Conservation (phyloP, 2,797 vertebrate species). For the Ibycter americanus region DNA sequence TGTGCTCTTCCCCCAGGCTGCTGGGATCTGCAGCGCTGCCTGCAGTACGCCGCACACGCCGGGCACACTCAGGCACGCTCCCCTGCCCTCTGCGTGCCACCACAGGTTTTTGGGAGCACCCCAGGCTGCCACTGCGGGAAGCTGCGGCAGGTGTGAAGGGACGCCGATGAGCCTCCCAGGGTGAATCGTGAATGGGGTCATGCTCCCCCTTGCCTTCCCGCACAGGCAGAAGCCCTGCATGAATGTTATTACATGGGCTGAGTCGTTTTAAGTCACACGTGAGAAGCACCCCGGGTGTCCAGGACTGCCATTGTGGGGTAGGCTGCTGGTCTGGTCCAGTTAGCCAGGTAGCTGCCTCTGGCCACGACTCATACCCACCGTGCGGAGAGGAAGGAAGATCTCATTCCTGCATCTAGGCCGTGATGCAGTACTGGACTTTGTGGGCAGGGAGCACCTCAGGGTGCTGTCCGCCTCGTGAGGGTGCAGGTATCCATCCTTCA, state of each 20-base stretch:
- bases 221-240: fast-evolving
- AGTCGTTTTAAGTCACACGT: fast-evolving
- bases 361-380: neutral
- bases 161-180: neutral
- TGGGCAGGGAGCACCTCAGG: neutral
- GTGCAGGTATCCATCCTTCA: neutral
- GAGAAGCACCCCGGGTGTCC: neutral
- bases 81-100: neutral
- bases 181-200: fast-evolving
- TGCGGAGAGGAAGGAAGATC: neutral
- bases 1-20: neutral
- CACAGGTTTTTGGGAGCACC: neutral
- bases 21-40: neutral
- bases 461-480: neutral
- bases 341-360: neutral
- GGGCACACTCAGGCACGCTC: neutral
- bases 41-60: fast-evolving
- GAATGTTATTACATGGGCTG: fast-evolving
- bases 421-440: neutral
- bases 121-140: neutral
- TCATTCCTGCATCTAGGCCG: neutral
- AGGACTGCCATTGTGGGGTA: neutral
- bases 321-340: neutral
- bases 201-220: neutral
- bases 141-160: neutral